Base-by-base conservation (phyloP, 2,113 vertebrate species). In the Hemibagrus wyckioides region DNA sequence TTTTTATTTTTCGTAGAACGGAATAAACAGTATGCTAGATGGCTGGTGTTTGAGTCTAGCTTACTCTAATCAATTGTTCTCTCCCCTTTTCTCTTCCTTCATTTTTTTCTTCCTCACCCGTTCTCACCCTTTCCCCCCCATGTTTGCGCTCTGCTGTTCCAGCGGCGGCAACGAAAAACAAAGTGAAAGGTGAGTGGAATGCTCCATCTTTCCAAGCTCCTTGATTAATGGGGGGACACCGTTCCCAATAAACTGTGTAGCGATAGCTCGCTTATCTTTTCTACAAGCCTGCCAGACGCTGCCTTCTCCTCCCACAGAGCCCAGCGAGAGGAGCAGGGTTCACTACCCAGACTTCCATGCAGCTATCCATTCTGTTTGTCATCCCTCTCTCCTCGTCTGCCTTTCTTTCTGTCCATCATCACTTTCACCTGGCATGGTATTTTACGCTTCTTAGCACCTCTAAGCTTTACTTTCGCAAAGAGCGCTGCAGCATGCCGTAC, bases 111-210 rank as follows among this genome's bases (percentile, higher is more conserved):
- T 83, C 69, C 82, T 80, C 83, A 83, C 85, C 80, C 63, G 65
- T 73, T 83, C 83, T 67, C 63, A 54, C 67, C 86, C 86, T 59
- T 59, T 63, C 39, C 79, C 61, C 69, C 82, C 76, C 41, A 67
- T 79, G 50, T 75, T 88, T 79, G 76, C 54, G 84, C 90, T 84
- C 63, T 91, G 87, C 91, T 75, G 91, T 92, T 91, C 89, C 94
- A 96, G 95, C 91, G 94, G 94, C 94, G 93, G 95, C 95, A 91
- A 93, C 93, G 90, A 96, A 95, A 94, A 95, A 93, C 93, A 95
- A 95, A 95, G 93, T 90, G 82, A 93, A 93, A 96, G 95, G 95
- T 96, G 94, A 96, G 95, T 95, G 50, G 80, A 81, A 73, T 87
- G 86, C 88, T 88, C 89, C 83, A 83, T 90, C 82, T 85, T 85